Conservation (phyloP, 1,140 invertebrate species). For the Drosophila oshimai region DNA sequence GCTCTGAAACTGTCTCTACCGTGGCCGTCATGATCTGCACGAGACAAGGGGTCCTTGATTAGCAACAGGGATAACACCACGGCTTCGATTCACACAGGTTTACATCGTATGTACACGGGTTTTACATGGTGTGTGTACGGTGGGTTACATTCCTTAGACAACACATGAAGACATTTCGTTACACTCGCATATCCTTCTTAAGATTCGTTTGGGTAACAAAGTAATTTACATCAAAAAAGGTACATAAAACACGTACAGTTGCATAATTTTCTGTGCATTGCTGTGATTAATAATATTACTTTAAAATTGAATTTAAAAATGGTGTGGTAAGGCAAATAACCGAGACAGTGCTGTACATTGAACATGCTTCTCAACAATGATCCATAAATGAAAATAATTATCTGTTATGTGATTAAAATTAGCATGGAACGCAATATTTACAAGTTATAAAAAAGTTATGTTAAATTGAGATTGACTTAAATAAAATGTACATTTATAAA, state of each 20-base stretch:
- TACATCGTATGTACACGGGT: conserved; percentile 49
- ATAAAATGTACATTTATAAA: conserved; percentile 40
- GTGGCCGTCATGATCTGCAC: conserved; percentile 95
- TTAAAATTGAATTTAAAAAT: neutral
- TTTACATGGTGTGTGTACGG: conserved; percentile 47
- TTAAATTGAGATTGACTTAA: conserved; percentile 37
- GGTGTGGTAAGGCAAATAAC: conserved; percentile 9
- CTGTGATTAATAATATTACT: conserved; percentile 17
- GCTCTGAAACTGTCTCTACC: conserved; percentile 95
- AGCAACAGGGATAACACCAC: neutral
- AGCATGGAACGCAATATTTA: conserved; percentile 60
- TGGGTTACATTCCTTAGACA: conserved; percentile 62
- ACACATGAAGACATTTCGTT: conserved; percentile 55
- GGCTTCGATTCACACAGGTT: conserved; percentile 10
- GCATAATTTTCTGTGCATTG: conserved; percentile 61
- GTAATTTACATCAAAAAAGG: conserved; percentile 52
- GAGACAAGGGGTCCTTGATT: conserved; percentile 40
- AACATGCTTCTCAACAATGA: conserved; percentile 65
- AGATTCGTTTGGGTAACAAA: conserved; percentile 23
- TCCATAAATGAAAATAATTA: conserved; percentile 14
- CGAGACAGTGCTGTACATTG: conserved; percentile 63
- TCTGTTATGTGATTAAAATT: conserved; percentile 20
- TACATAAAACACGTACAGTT: conserved; percentile 59
- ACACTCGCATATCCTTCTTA: conserved; percentile 54
- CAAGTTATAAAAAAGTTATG: conserved; percentile 41